Percentiles rank a stretch among this genome's conserved stretches.
Conservation (phyloP, 2,888 invertebrate genomes). For the Scaptomyza caliginosa region DNA sequence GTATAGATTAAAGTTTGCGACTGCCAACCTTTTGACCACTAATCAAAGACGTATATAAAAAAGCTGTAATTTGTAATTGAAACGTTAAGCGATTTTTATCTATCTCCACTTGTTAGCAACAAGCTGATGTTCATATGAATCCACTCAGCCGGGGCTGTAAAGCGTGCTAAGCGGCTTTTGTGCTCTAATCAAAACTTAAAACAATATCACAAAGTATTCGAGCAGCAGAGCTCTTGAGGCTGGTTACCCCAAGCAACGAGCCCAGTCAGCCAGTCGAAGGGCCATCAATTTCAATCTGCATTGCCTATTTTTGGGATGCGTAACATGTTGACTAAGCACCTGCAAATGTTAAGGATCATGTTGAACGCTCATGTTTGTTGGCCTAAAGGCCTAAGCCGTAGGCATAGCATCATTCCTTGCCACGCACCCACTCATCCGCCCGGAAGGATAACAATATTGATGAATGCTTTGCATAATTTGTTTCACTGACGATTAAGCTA, state of each 20-base stretch:
- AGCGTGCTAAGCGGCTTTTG: constrained; percentile 49
- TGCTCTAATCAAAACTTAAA: constrained; percentile 57
- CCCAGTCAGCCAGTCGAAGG: neutral
- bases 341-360: constrained; percentile 48
- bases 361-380: constrained; percentile 11
- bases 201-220: constrained; percentile 36
- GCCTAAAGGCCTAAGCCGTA: constrained; percentile 15
- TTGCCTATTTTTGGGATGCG: constrained; percentile 55
- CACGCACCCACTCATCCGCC: neutral
- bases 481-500: constrained; percentile 43
- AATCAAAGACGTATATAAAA: too few relatives aligned
- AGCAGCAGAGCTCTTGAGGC: neutral
- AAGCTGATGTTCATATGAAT: constrained; percentile 1
- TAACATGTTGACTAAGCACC: constrained; percentile 65
- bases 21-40: too few relatives aligned
- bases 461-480: constrained; percentile 72
- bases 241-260: constrained; percentile 2
- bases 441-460: constrained; percentile 64
- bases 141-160: constrained; percentile 5
- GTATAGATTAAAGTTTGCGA: too few relatives aligned
- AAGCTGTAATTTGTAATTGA: neutral
- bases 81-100: neutral
- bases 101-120: neutral
- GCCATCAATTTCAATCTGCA: constrained; percentile 70
- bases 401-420: constrained; percentile 6